A percentile compares a stretch with the other conserved stretches of the same genome.
Evolutionary conservation across 1,140 invertebrate genomes (phyloP).

Genomic region (Tetranychus urticae): DNA sequence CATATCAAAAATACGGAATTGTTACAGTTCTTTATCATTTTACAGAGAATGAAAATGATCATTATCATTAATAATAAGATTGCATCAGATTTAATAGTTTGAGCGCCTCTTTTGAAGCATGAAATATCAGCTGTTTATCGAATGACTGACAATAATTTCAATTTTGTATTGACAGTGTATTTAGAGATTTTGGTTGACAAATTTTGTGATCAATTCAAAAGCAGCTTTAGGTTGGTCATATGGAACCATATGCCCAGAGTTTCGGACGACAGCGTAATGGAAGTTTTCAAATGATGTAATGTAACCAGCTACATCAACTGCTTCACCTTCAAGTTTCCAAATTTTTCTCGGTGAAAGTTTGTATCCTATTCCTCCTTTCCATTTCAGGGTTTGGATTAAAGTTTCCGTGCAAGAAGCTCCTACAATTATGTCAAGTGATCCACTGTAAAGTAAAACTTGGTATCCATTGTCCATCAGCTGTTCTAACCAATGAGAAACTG

Average conservation of each 20-base stretch:
- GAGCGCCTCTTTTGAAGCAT: no score
- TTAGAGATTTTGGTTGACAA: constrained; percentile 26
- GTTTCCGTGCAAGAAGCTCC: constrained; percentile 49
- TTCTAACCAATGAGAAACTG: constrained; percentile 43
- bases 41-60: no score
- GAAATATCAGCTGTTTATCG: no score
- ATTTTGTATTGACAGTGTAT: no score
- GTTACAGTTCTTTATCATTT: no score
- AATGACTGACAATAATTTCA: no score
- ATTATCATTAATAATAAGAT: no score
- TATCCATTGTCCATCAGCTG: constrained; percentile 28
- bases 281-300: constrained; percentile 42
- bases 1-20: no score
- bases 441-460: constrained; percentile 32
- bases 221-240: constrained; percentile 52
- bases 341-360: constrained; percentile 33
- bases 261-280: constrained; percentile 49
- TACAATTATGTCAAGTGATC: constrained; percentile 63
- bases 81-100: no score
- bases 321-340: constrained; percentile 32
- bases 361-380: constrained; percentile 36
- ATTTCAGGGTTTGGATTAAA: constrained; percentile 38
- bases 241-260: constrained; percentile 63
- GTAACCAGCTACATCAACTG: constrained; percentile 46
- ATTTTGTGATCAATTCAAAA: constrained; percentile 45